Evolutionary conservation across 2,797 vertebrate species (phyloP).

Genomic region (Spatula versicolor): DNA sequence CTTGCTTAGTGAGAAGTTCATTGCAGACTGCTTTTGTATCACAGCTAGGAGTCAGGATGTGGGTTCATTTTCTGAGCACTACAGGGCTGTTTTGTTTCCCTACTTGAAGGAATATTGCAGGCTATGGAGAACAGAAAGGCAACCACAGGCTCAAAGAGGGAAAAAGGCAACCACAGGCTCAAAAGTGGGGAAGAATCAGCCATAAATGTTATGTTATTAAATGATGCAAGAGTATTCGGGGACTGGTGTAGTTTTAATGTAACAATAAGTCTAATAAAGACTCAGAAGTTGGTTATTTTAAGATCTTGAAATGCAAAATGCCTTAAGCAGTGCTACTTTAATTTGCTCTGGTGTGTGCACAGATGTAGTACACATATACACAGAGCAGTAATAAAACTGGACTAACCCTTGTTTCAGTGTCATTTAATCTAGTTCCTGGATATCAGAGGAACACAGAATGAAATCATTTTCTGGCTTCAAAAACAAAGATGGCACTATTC

Average conservation of each 20-base stretch:
- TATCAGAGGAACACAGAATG: neutral
- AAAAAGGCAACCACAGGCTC: neutral
- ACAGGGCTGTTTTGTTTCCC: neutral
- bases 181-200: neutral
- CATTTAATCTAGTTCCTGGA: slow-evolving; percentile 7
- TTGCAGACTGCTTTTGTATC: neutral
- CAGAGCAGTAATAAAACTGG: neutral
- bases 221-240: neutral
- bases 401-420: neutral
- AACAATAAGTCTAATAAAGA: neutral
- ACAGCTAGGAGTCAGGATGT: neutral
- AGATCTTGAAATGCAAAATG: neutral
- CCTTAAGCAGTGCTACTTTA: neutral
- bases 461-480: neutral
- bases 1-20: neutral
- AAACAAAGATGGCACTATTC: neutral
- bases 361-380: neutral
- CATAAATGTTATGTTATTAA: neutral
- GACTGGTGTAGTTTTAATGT: neutral
- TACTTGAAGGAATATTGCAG: neutral
- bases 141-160: neutral
- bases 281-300: neutral
- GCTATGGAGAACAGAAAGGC: neutral
- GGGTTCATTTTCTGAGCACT: neutral
- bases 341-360: neutral